A percentile compares a stretch with the other conserved stretches of the same genome.
phyloP scores from a whole-genome alignment of 2,113 vertebrate genomes.

The Lycaon pictus region DNA sequence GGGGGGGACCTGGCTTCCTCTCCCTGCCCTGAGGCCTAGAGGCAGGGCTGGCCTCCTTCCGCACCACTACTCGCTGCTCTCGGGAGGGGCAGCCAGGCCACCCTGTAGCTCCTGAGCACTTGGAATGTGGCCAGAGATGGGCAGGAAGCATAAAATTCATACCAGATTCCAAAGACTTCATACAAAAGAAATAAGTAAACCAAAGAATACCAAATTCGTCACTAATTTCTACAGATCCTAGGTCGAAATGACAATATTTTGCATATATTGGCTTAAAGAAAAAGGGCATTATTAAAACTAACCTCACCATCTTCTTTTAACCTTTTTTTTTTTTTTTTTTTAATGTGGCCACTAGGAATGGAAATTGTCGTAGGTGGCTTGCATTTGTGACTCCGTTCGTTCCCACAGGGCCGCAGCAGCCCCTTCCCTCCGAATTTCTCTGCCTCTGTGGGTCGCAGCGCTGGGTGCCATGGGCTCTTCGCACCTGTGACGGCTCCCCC shows the following conservation, averaged over 20 bases:
- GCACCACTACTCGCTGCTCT: neutral
- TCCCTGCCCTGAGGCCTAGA: neutral
- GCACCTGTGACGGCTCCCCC: rapidly evolving
- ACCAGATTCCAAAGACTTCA: neutral
- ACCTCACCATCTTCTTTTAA: neutral
- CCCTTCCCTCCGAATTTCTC: neutral
- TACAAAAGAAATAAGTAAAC: neutral
- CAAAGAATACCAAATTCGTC: neutral
- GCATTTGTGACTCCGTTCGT: neutral
- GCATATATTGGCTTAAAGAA: neutral
- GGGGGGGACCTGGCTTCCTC: neutral
- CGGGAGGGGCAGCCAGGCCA: neutral
- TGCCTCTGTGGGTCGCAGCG: neutral
- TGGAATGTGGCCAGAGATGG: neutral
- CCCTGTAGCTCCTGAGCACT: neutral
- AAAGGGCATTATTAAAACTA: neutral
- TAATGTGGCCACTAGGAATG: neutral
- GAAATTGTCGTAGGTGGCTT: neutral
- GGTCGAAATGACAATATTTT: constrained; percentile 20
- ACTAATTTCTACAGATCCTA: neutral
- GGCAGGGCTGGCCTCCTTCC: neutral
- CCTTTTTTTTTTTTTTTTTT: neutral
- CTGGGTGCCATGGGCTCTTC: neutral
- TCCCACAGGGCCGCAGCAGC: neutral
- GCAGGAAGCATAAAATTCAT: neutral